Conservation (phyloP, 1,140 invertebrate species). For the Tetramorium parvispinum region DNA sequence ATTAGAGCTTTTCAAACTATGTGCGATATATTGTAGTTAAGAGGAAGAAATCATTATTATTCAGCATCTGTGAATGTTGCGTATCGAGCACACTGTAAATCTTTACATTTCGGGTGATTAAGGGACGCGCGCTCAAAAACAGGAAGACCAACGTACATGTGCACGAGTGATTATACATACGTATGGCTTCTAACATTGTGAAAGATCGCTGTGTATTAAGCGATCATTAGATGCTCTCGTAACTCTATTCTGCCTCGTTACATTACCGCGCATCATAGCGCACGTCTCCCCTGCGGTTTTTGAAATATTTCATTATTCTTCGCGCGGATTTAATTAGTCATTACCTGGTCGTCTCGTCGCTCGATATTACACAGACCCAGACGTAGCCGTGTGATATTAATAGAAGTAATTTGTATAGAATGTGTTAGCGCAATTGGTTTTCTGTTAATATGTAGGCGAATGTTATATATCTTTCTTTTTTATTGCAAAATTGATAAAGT, state of each 20-base stretch:
- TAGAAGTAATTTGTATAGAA: slow-evolving; percentile 31
- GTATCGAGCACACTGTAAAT: background rate
- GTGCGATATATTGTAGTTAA: background rate
- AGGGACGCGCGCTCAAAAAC: slow-evolving; percentile 6
- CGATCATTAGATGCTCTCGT: slow-evolving; percentile 39
- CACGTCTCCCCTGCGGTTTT: background rate
- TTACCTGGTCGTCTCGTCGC: background rate
- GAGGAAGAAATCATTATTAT: slow-evolving; percentile 10
- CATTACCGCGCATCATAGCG: slow-evolving; percentile 34
- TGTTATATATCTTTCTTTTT: slow-evolving; percentile 3
- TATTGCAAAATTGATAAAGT: background rate
- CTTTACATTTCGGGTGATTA: slow-evolving; percentile 3
- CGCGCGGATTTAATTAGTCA: slow-evolving; percentile 49
- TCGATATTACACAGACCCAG: slow-evolving; percentile 7
- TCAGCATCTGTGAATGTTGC: background rate
- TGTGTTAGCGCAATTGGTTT: slow-evolving; percentile 6
- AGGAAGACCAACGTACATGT: slow-evolving; percentile 19
- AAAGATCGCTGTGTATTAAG: slow-evolving; percentile 30
- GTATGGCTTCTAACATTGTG: slow-evolving; percentile 17
- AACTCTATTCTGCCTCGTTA: slow-evolving; percentile 41
- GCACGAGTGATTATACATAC: background rate
- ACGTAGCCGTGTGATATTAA: background rate
- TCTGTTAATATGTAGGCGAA: background rate
- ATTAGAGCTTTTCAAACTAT: too few species aligned
- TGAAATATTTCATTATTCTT: slow-evolving; percentile 54